Evolutionary conservation across 1,140 invertebrate genomes (phyloP).

Genomic region (Parasteatoda tepidariorum): DNA sequence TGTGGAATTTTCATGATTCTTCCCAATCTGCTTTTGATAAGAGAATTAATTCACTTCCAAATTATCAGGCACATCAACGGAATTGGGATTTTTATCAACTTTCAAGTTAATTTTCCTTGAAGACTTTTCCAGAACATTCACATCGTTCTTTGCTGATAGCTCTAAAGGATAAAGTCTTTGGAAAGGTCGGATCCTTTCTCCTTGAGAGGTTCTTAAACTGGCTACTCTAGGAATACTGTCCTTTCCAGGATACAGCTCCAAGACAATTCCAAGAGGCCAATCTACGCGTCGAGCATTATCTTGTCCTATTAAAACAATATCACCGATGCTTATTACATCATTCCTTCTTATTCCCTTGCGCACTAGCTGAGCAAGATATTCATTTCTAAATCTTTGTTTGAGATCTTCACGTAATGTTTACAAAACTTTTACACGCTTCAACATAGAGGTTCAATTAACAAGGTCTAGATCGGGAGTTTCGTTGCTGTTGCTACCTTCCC

Average conservation of each 20-base stretch:
- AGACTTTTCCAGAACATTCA: neutral
- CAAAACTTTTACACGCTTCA: neutral
- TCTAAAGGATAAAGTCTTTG: constrained; percentile 26
- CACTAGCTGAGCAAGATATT: neutral
- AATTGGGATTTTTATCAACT: too few relatives aligned
- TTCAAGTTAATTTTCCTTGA: neutral
- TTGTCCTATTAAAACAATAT: neutral
- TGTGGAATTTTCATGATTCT: neutral
- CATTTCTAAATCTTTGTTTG: constrained; percentile 11
- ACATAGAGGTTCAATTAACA: neutral
- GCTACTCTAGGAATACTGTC: neutral
- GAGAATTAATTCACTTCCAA: neutral
- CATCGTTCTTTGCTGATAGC: neutral
- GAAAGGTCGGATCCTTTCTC: neutral
- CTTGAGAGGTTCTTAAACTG: neutral
- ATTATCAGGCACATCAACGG: too few relatives aligned
- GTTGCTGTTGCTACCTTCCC: neutral
- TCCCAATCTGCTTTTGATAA: neutral
- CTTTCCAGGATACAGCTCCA: neutral
- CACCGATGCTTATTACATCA: neutral
- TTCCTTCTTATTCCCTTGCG: neutral
- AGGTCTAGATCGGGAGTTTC: neutral
- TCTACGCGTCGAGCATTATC: neutral
- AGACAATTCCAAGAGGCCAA: neutral
- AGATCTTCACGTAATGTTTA: neutral